These are phyloP conservation scores for Linurgus olivaceus DNA, from an alignment of 2,797 vertebrate species.

Conservation along the genomic window DNA sequence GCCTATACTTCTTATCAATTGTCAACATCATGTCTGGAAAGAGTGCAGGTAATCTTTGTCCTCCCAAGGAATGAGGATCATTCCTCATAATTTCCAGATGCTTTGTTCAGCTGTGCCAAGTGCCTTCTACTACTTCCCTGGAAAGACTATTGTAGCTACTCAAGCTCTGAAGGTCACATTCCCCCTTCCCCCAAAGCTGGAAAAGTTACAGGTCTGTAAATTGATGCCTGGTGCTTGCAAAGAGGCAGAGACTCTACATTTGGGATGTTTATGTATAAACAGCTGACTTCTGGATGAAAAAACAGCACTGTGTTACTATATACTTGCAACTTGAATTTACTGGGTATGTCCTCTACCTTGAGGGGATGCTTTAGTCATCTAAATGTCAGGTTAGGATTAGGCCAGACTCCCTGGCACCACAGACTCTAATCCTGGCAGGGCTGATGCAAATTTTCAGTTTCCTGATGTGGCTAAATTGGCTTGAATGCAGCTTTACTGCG, in stretches of 20 bases:
- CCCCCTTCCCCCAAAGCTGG: slow-evolving; percentile 1
- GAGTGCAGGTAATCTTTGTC: background rate
- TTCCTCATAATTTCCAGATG: background rate
- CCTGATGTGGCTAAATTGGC: background rate
- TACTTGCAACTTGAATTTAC: background rate
- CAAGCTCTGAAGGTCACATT: background rate
- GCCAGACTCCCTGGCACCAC: slow-evolving; percentile 55
- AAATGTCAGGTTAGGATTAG: slow-evolving; percentile 24
- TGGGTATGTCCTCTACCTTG: slow-evolving; percentile 24
- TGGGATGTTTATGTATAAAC: slow-evolving; percentile 1
- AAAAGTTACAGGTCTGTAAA: background rate
- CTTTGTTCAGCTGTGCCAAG: slow-evolving; percentile 39
- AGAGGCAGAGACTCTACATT: background rate
- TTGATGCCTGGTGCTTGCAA: background rate
- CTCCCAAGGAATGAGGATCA: background rate
- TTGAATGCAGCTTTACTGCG: background rate
- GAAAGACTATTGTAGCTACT: background rate
- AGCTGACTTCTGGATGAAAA: slow-evolving; percentile 1
- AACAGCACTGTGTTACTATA: background rate
- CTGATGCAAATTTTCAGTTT: background rate
- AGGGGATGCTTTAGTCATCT: slow-evolving; percentile 32
- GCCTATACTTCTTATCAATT: background rate
- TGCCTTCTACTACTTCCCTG: slow-evolving; percentile 41
- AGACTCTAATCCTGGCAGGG: slow-evolving; percentile 28
- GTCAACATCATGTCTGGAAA: background rate